A percentile compares a stretch with the other conserved stretches of the same genome.
phyloP scores from a whole-genome alignment of 2,113 vertebrate genomes.

The Sinocyclocheilus anophthalmus region DNA sequence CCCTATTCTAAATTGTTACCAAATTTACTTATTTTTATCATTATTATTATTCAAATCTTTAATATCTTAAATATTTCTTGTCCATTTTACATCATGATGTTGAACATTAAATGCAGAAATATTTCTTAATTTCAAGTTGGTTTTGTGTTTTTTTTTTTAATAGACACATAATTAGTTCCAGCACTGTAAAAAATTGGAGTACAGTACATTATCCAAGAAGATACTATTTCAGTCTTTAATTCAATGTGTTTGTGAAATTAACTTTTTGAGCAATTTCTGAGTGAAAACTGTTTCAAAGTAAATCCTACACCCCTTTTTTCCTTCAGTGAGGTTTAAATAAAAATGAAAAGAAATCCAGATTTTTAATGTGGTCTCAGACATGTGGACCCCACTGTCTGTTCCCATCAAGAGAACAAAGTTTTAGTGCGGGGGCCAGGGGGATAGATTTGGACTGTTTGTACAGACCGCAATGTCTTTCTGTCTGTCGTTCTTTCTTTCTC shows the following conservation, averaged over 20 bases:
- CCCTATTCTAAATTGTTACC: too few species aligned
- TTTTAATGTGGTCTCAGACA: background rate
- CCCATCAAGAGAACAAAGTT: background rate
- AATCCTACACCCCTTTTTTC: too few species aligned
- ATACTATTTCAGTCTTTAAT: too few species aligned
- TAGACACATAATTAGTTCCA: background rate
- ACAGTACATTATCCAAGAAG: too few species aligned
- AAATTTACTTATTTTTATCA: too few species aligned
- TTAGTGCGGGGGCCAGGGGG: too few species aligned
- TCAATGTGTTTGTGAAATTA: too few species aligned
- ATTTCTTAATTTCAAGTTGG: background rate
- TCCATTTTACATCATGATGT: background rate
- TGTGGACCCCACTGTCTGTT: background rate
- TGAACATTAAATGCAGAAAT: background rate
- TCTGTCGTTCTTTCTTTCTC: background rate
- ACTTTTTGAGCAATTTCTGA: too few species aligned
- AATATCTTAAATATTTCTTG: background rate
- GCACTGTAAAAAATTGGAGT: too few species aligned
- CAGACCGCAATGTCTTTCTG: background rate
- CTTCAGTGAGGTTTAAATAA: background rate
- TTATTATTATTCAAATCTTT: too few species aligned
- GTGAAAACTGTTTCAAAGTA: too few species aligned
- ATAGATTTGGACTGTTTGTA: conserved; percentile 1
- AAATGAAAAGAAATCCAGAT: background rate
- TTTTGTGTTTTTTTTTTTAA: background rate